Percentiles rank a stretch among this genome's conserved stretches.
These are phyloP conservation scores for Ornithoptera priamus DNA, from an alignment of 2,888 invertebrate genomes.

Conservation along the genomic window DNA sequence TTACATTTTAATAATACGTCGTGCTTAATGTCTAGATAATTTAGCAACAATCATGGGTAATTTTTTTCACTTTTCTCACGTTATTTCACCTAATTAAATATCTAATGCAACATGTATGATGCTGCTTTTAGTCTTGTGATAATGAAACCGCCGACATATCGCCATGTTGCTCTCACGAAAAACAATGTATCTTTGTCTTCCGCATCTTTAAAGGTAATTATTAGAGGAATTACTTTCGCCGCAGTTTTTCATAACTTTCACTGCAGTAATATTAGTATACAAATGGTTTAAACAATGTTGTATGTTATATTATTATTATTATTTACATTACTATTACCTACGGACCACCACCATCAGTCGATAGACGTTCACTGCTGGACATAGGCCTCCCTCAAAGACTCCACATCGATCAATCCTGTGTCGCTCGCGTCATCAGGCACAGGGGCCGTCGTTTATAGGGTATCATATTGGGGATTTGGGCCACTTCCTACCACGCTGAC, in stretches of 20 bases:
- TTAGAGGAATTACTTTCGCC: constrained; percentile 28
- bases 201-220: constrained; percentile 21
- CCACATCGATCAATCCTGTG: too few relatives aligned
- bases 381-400: too few relatives aligned
- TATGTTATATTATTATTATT: neutral
- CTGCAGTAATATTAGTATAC: neutral
- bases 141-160: constrained; percentile 15
- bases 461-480: too few relatives aligned
- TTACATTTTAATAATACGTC: too few relatives aligned
- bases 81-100: constrained; percentile 2
- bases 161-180: constrained; percentile 25
- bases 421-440: too few relatives aligned
- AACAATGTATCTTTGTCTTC: constrained; percentile 32
- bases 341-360: too few relatives aligned
- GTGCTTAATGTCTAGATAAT: too few relatives aligned
- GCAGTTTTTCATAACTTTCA: constrained; percentile 22
- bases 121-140: constrained; percentile 22
- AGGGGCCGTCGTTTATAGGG: too few relatives aligned
- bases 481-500: too few relatives aligned
- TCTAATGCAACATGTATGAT: constrained; percentile 4
- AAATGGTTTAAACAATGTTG: neutral
- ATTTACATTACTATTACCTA: neutral
- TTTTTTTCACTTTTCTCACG: constrained; percentile 7
- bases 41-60: neutral
- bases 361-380: too few relatives aligned